These are phyloP conservation scores for Laticauda colubrina DNA, from an alignment of 2,113 vertebrate genomes.

Conservation along the genomic window DNA sequence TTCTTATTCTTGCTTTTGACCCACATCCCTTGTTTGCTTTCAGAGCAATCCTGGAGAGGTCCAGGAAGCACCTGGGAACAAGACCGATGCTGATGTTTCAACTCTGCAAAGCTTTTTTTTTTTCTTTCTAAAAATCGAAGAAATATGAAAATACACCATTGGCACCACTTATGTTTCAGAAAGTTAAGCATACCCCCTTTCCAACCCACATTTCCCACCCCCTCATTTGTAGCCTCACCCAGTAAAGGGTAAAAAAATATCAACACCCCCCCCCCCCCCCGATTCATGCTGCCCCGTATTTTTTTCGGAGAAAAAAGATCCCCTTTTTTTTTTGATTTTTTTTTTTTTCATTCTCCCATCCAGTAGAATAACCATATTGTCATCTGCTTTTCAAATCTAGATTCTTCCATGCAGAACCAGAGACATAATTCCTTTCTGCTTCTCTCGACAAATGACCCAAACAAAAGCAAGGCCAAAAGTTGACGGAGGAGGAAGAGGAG, in stretches of 20 bases:
- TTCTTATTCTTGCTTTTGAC: background rate
- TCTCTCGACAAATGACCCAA: background rate
- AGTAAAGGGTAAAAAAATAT: background rate
- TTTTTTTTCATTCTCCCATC: background rate
- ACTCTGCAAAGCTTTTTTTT: background rate
- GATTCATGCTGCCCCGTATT: background rate
- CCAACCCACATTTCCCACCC: background rate
- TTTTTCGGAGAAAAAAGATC: background rate
- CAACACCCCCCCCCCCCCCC: accelerated
- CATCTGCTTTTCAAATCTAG: background rate
- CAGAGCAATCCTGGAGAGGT: background rate
- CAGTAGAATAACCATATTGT: background rate
- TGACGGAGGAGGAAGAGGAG: accelerated
- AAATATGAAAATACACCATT: background rate
- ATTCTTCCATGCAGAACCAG: background rate
- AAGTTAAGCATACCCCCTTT: background rate
- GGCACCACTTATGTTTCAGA: background rate
- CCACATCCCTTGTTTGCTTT: background rate
- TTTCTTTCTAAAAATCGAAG: background rate
- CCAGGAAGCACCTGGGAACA: background rate
- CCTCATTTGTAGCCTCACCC: background rate
- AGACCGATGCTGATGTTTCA: background rate
- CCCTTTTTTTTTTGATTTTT: background rate
- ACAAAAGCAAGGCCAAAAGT: background rate
- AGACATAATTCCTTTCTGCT: background rate